Conservation (phyloP, 2,113 vertebrate genomes). For the Chrysemys picta region DNA sequence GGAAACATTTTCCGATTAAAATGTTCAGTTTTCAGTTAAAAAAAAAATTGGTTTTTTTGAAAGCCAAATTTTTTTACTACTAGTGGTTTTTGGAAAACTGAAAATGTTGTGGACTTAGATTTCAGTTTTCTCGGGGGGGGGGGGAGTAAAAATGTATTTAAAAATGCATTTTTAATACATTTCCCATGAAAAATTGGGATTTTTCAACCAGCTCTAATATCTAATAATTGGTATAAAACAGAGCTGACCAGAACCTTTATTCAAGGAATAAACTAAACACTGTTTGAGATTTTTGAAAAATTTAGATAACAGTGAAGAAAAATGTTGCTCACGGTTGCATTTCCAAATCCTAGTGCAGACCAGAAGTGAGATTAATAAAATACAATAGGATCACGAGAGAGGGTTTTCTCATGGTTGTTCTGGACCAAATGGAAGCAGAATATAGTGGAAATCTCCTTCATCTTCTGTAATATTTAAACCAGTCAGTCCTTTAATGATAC, state of each 20-base stretch:
- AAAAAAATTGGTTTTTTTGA: too few species aligned
- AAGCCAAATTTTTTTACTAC: too few species aligned
- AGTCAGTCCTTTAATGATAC: background rate
- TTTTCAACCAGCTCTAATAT: background rate
- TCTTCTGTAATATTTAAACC: background rate
- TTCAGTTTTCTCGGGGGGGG: background rate
- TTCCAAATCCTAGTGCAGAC: background rate
- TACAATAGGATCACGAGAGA: background rate
- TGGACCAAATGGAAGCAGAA: background rate
- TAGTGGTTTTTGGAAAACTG: too few species aligned
- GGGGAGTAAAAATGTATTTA: too few species aligned
- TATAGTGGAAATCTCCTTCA: background rate
- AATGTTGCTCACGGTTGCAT: background rate
- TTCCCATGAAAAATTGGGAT: background rate
- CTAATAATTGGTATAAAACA: background rate
- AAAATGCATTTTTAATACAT: background rate
- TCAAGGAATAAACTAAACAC: too few species aligned
- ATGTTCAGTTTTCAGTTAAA: too few species aligned
- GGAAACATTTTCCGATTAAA: too few species aligned
- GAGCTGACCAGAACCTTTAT: too few species aligned
- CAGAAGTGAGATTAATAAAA: background rate
- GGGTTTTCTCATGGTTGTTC: background rate
- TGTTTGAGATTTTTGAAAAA: background rate
- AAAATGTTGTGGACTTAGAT: background rate
- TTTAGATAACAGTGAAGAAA: background rate